Evolutionary conservation across 37 sponge, comb jelly and placozoan species (phyloP).

Genomic region (Tethya wilhelma): DNA sequence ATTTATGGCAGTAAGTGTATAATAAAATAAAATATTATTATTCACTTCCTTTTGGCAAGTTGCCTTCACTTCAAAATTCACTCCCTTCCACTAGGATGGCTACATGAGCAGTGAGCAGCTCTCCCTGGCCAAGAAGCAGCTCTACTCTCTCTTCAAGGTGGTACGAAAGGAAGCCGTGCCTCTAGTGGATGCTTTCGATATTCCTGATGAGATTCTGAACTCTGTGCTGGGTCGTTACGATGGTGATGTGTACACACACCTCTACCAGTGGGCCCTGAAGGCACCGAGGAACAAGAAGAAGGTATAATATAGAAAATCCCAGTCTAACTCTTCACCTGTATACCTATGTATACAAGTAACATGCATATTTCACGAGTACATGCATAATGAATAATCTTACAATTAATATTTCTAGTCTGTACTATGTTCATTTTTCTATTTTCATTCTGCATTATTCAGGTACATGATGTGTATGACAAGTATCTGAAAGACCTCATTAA

Average conservation of each 20-base stretch:
- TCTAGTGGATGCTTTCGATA: conserved; percentile 93
- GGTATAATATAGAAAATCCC: too few relatives aligned
- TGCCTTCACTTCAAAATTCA: not conserved
- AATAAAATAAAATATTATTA: not conserved
- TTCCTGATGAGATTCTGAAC: conserved; percentile 77
- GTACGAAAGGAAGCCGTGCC: conserved; percentile 85
- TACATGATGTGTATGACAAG: conserved; percentile 57
- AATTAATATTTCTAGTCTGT: too few relatives aligned
- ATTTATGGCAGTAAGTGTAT: conserved; percentile 63
- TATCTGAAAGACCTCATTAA: conserved; percentile 33
- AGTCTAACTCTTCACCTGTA: too few relatives aligned
- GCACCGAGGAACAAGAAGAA: conserved; percentile 83
- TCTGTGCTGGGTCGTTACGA: conserved; percentile 92
- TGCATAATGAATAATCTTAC: too few relatives aligned
- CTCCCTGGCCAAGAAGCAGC: conserved; percentile 31
- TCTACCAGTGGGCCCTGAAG: conserved; percentile 83
- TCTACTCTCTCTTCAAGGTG: conserved; percentile 30
- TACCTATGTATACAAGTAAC: too few relatives aligned
- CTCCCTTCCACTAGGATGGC: conserved; percentile 30
- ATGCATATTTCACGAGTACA: too few relatives aligned
- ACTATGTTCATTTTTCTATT: too few relatives aligned
- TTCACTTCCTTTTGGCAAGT: not conserved
- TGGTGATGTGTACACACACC: conserved; percentile 89
- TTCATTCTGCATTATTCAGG: too few relatives aligned
- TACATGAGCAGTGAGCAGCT: conserved; percentile 45